Base-by-base conservation (phyloP, 2,797 vertebrate genomes). In the Acipenser transmontanus region DNA sequence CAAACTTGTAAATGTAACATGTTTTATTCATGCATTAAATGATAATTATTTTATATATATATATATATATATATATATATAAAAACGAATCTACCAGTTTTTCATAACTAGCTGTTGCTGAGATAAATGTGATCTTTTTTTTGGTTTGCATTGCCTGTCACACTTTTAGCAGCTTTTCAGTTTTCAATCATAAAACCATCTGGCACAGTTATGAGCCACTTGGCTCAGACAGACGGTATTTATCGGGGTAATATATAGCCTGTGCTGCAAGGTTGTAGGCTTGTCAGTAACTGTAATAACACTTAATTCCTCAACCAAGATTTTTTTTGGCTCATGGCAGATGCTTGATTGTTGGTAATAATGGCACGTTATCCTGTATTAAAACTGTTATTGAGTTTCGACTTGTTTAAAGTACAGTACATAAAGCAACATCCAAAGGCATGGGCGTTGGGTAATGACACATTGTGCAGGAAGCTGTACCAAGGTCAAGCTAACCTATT, bases 101-200 rank as follows among this genome's bases (percentile, higher is more conserved):
- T 34, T 34, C 34, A 34, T 34, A 34, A 34, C 3, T 82, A 73
- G 80, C 68, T 74, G 76, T 83, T 79, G 72, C 64, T 47, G 81
- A 85, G 86, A 88, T 88, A 84, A 85, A 88, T 85, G 80, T 75
- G 70, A 76, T 81, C 83, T 82, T 81, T 86, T 88, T 34, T 86
- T 82, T 82, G 82, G 83, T 85, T 85, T 80, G 87, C 82, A 87
- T 83, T 64, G 51, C 7, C 49, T 76, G 68, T 81, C 81, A 87
- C 82, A 83, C 66, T 69, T 77, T 71, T 65, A 72, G 78, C 73
- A 61, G 70, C 83, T 85, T 88, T 85, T 87, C 85, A 81, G 82
- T 86, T 83, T 82, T 76, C 76, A 72, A 74, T 83, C 84, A 85
- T 88, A 86, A 85, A 76, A 70, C 84, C 76, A 71, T 67, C 72